Percentiles rank a stretch among this genome's conserved stretches.
These are phyloP conservation scores for Luidia sarsii DNA, from an alignment of 53 echinoderm and acorn worm species.

Conservation along the genomic window DNA sequence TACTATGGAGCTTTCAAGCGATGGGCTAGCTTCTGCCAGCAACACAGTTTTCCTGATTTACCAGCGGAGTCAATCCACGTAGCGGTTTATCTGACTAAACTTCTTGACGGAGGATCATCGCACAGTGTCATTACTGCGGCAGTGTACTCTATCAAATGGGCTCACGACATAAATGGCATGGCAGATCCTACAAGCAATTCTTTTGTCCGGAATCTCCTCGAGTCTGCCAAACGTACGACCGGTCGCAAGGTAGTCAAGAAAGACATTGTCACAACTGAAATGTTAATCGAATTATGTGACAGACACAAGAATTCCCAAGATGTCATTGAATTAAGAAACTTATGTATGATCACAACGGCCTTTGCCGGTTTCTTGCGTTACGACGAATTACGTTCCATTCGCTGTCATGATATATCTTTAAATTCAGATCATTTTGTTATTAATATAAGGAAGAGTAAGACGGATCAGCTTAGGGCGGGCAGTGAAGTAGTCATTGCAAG, in stretches of 20 bases:
- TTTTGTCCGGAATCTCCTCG: conserved; percentile 21
- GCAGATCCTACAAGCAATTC: neutral
- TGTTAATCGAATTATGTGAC: conserved; percentile 6
- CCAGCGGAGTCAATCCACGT: conserved; percentile 43
- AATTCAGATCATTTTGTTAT: neutral
- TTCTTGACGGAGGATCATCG: neutral
- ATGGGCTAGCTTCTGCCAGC: conserved; percentile 10
- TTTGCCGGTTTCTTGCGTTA: conserved; percentile 48
- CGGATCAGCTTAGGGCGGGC: conserved; percentile 41
- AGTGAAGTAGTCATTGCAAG: conserved; percentile 37
- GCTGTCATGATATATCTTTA: conserved; percentile 28
- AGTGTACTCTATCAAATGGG: conserved; percentile 46
- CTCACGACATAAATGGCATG: neutral
- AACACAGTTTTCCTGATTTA: neutral
- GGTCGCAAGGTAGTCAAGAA: conserved; percentile 14
- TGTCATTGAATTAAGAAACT: conserved; percentile 15
- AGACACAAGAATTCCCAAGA: neutral
- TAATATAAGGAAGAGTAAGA: conserved; percentile 34
- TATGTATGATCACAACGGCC: conserved; percentile 34
- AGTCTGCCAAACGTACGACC: conserved; percentile 3
- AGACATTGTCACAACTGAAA: conserved; percentile 6
- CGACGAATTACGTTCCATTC: conserved; percentile 41
- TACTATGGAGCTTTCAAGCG: conserved; percentile 24
- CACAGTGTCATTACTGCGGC: conserved; percentile 6
- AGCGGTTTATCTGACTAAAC: neutral